Percentiles rank a stretch among this genome's conserved stretches.
phyloP scores from a whole-genome alignment of 2,888 invertebrate genomes.

The Adela reaumurella region DNA sequence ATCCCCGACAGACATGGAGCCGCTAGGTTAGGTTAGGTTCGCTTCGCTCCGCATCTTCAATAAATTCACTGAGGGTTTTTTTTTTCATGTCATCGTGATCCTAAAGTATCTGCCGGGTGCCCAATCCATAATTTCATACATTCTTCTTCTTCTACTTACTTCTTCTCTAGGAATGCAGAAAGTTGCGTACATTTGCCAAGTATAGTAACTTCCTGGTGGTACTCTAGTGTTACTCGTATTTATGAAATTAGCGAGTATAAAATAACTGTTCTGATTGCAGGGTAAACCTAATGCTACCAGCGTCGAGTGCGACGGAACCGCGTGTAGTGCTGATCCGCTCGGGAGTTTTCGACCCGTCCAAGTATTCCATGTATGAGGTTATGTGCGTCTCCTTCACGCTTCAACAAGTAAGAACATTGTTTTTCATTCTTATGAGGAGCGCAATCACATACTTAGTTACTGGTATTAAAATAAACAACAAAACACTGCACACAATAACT shows the following conservation, averaged over 20 bases:
- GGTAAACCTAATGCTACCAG: constrained; percentile 14
- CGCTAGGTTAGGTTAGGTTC: no score
- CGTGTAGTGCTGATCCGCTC: constrained; percentile 41
- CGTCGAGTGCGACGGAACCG: constrained; percentile 19
- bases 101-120: no score
- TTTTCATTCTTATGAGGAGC: neutral
- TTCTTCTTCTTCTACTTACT: no score
- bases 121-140: no score
- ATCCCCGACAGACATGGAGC: no score
- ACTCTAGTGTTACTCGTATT: neutral
- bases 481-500: no score
- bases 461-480: neutral
- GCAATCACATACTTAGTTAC: neutral
- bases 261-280: constrained; percentile 9
- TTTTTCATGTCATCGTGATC: no score
- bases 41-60: no score
- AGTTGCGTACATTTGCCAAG: no score
- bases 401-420: constrained; percentile 16
- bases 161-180: no score
- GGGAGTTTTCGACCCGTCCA: constrained; percentile 34
- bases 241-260: neutral
- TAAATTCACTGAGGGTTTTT: no score
- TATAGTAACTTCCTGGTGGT: no score
- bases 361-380: constrained; percentile 20
- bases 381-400: constrained; percentile 21